Conservation (phyloP, 37 sponge, comb jelly and placozoan species). For the Cliona cf. orientalis region DNA sequence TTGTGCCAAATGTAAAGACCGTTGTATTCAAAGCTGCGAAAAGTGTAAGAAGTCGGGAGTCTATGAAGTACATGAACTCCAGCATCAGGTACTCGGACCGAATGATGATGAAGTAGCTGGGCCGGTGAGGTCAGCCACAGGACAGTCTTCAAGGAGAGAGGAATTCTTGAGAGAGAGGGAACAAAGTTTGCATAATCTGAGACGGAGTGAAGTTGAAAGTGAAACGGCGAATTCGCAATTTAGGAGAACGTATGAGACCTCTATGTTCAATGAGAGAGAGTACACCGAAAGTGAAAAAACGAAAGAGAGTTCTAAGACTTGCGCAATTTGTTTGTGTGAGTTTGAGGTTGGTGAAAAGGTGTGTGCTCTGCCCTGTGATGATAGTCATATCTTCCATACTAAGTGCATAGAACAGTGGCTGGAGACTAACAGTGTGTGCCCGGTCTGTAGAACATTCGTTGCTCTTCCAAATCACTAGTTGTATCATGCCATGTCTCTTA, state of each 20-base stretch:
- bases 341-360: not conserved
- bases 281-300: not conserved
- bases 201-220: not conserved
- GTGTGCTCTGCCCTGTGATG: conserved; percentile 1
- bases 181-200: not conserved
- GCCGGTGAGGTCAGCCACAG: no score
- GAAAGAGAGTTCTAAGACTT: not conserved
- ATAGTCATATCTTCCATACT: not conserved
- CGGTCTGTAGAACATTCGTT: conserved; percentile 1
- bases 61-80: conserved; percentile 18
- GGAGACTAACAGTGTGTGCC: not conserved
- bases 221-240: no score
- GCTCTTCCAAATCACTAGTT: not conserved
- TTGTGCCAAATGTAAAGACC: no score
- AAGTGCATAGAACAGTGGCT: conserved; percentile 2
- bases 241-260: not conserved
- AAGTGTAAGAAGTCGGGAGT: not conserved
- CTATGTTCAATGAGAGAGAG: not conserved
- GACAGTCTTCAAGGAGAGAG: not conserved
- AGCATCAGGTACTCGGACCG: not conserved
- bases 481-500: no score
- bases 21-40: not conserved
- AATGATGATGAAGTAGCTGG: no score
- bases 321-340: conserved; percentile 2
- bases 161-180: not conserved